These are phyloP conservation scores for Catocala fraxini DNA, from an alignment of 2,888 invertebrate genomes.

Conservation along the genomic window DNA sequence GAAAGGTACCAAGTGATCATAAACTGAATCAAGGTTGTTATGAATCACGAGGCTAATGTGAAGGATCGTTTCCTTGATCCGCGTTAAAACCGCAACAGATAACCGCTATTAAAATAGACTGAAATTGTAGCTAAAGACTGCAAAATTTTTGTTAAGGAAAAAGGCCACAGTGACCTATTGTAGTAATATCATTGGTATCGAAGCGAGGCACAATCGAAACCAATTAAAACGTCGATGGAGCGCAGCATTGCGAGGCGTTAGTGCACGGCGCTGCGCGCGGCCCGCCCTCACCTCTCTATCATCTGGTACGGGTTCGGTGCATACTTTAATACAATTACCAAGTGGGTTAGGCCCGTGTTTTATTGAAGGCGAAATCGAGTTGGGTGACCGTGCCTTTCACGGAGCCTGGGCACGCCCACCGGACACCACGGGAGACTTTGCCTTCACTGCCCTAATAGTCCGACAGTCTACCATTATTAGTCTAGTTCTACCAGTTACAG, in stretches of 20 bases:
- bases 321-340: slow-evolving; percentile 63
- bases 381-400: slow-evolving; percentile 79
- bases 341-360: slow-evolving; percentile 57
- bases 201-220: slow-evolving; percentile 60
- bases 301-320: slow-evolving; percentile 62
- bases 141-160: slow-evolving; percentile 39
- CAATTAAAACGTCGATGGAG: slow-evolving; percentile 69
- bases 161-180: slow-evolving; percentile 63
- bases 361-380: slow-evolving; percentile 77
- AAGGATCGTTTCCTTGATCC: slow-evolving; percentile 53
- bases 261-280: slow-evolving; percentile 35
- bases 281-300: slow-evolving; percentile 45
- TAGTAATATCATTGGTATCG: slow-evolving; percentile 56
- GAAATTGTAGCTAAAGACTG: slow-evolving; percentile 8
- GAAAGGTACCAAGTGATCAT: slow-evolving; percentile 56
- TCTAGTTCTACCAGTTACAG: too few relatives aligned
- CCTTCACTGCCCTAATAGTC: slow-evolving; percentile 64
- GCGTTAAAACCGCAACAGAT: slow-evolving; percentile 26
- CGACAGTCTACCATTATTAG: slow-evolving; percentile 57
- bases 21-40: slow-evolving; percentile 67
- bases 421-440: slow-evolving; percentile 60
- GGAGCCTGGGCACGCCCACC: slow-evolving; percentile 68
- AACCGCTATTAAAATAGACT: slow-evolving; percentile 16
- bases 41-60: slow-evolving; percentile 63
- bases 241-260: slow-evolving; percentile 56